Percentiles rank a stretch among this genome's conserved stretches.
Conservation (phyloP, 2,888 invertebrate genomes). For the Harpalus rubripes region DNA sequence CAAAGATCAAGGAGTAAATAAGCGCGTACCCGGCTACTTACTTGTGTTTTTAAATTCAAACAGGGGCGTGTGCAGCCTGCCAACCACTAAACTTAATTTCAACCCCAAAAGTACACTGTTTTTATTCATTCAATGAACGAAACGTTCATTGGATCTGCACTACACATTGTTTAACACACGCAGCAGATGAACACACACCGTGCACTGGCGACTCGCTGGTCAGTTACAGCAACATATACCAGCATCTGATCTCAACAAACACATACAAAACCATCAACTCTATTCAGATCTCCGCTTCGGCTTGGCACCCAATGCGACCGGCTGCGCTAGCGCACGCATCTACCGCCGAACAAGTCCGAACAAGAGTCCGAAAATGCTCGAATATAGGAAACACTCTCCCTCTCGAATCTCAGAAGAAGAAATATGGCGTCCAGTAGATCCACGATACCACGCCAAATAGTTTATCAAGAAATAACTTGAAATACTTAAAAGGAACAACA, state of each 20-base stretch:
- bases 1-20: slow-evolving; percentile 36
- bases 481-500: not conserved
- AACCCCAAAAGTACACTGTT: slow-evolving; percentile 63
- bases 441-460: not conserved
- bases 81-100: slow-evolving; percentile 43
- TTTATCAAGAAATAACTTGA: not conserved
- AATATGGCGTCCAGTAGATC: slow-evolving; percentile 20
- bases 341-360: not conserved
- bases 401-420: not conserved
- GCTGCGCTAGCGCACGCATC: slow-evolving; percentile 56
- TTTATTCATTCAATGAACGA: slow-evolving; percentile 49
- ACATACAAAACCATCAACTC: slow-evolving; percentile 62
- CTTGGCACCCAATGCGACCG: slow-evolving; percentile 62
- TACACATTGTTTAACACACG: slow-evolving; percentile 56
- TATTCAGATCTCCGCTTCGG: slow-evolving; percentile 65
- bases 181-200: slow-evolving; percentile 48
- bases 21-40: slow-evolving; percentile 49
- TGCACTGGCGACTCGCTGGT: slow-evolving; percentile 64
- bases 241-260: slow-evolving; percentile 61
- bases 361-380: slow-evolving; percentile 7
- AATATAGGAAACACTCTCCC: slow-evolving; percentile 34
- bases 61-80: slow-evolving; percentile 61
- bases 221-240: slow-evolving; percentile 59
- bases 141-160: slow-evolving; percentile 47
- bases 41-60: slow-evolving; percentile 38